Percentiles rank a stretch among this genome's conserved stretches.
Conservation (phyloP, 30 jellyfish, hydroid and myxozoan species). For the Chrysaora quinquecirrha region DNA sequence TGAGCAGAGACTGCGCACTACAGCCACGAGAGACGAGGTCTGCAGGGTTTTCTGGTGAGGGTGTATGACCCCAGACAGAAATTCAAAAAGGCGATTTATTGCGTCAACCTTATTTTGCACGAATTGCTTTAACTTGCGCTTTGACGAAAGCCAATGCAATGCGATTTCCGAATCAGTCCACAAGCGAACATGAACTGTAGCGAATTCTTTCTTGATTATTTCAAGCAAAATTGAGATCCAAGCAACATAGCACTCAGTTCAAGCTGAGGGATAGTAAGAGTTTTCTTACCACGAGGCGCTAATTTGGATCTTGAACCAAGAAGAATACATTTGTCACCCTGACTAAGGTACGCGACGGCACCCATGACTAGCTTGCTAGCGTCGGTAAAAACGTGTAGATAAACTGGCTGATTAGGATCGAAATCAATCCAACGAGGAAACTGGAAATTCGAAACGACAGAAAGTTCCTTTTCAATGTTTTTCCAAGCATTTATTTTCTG, state of each 20-base stretch:
- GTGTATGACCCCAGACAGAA: slow-evolving; percentile 47
- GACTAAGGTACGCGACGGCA: slow-evolving; percentile 32
- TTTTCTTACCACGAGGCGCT: slow-evolving; percentile 22
- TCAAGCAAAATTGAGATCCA: slow-evolving; percentile 25
- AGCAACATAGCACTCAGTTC: slow-evolving; percentile 33
- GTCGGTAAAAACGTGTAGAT: slow-evolving; percentile 22
- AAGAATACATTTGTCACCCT: slow-evolving; percentile 12
- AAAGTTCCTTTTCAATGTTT: slow-evolving; percentile 12
- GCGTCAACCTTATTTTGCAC: slow-evolving; percentile 31
- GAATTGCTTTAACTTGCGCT: slow-evolving; percentile 21
- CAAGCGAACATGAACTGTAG: slow-evolving; percentile 7
- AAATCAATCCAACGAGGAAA: slow-evolving; percentile 28
- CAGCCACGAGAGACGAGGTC: background rate
- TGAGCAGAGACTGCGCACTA: slow-evolving; percentile 1
- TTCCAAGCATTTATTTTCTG: background rate
- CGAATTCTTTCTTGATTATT: slow-evolving; percentile 3
- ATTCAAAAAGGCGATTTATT: slow-evolving; percentile 5
- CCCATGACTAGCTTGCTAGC: slow-evolving; percentile 24
- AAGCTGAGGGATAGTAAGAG: slow-evolving; percentile 19
- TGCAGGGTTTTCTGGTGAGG: slow-evolving; percentile 5
- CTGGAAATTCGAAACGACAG: slow-evolving; percentile 7
- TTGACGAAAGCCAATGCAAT: slow-evolving; percentile 21
- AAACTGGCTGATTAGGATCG: slow-evolving; percentile 6
- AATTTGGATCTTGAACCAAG: slow-evolving; percentile 21
- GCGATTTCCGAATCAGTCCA: slow-evolving; percentile 53